Evolutionary conservation across 2,888 invertebrate species (phyloP), one percentile per base, ranked within the genome.

Genomic region (Allacma fusca): DNA sequence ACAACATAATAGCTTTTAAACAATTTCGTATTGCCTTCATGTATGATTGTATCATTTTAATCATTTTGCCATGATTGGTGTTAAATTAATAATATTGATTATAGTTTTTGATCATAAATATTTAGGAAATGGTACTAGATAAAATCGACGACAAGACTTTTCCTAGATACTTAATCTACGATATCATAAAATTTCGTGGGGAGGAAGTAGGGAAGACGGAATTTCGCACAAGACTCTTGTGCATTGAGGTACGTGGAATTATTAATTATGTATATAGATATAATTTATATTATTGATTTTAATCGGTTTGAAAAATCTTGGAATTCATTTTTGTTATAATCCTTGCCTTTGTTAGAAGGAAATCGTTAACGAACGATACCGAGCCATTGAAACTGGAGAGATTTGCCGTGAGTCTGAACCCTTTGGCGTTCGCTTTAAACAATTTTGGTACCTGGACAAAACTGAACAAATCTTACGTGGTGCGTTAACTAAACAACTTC

Each of bases 121-220:
- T n/a, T n/a, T n/a, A 96, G 96, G 98, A 98, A 91, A 95, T 98
- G 96, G 97, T 98, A 16, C 92, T 96, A 81, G 98, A 98, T 86
- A 93, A 92, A 87, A 92, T 92, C 19, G 85, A 87, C 62, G 93
- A 92, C 0, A 88, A 90, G 84, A 90, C 91, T 79, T 92, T 93
- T 84, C 96, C 97, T 0, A 90, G 99, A 65, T 98, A 94, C 87
- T 90, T 99, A 80, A 94, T 95, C 64, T 99, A 99, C 86, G 99
- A 99, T 86, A 92, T 98, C 75, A 91, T 99, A 44, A 90, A 90
- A 85, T 94, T 94, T 85, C 93, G 95, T 85, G 91, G 92, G 0
- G 88, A 91, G 78, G 92, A 94, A 84, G 92, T 97, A 1, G 92
- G 93, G 9, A 91, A 92, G 84, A 88, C 90, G 84, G 89, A 91